Base-by-base conservation (phyloP, 2,797 vertebrate species). In the Xerus rutilus region DNA sequence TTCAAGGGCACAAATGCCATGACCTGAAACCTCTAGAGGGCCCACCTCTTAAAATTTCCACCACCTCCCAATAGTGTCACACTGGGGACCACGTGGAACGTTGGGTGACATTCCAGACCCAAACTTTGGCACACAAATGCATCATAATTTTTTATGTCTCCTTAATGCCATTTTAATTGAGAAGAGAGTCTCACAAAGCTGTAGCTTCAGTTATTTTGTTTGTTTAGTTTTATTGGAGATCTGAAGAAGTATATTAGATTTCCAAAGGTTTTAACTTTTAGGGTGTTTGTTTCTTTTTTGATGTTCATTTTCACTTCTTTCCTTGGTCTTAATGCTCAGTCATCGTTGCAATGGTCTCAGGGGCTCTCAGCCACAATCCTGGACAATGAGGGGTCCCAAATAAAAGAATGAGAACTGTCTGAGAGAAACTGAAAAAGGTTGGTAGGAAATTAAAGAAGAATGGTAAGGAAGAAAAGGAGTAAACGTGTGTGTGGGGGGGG, bases 111-210 rank as follows among this genome's bases (percentile, higher is more conserved):
- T 49, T 84, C 45, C 62, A 84, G 43, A n/a, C n/a, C 57, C 57
- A 82, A 64, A 82, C 23, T 25, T 30, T 45, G 17, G 15, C 35
- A 82, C 35, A 82, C 21, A 49, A 35, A 77, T 4, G 49, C 14
- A 76, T 74, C 54, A 74, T 69, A 84, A 49, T 17, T 39, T 57
- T 54, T 11, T 59, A 35, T 54, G 89, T 96, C 32, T 89, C 20
- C 18, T 81, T 62, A 52, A 86, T 86, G n/a, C 28, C 43, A 59
- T 94, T 86, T 92, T 88, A 89, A 90, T 79, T 47, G 52, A 86
- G 70, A 76, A 83, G 73, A 83, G 54, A 86, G 87, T n/a, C 21
- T 90, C 89, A 52, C 20, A 95, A 79, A 83, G 28, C 39, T 1
- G 35, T 83, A 21, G 32, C 7, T 85, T 89, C n/a, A 15, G n/a